These are phyloP conservation scores for Megalops cyprinoides DNA, from an alignment of 2,797 vertebrate species.

Conservation along the genomic window DNA sequence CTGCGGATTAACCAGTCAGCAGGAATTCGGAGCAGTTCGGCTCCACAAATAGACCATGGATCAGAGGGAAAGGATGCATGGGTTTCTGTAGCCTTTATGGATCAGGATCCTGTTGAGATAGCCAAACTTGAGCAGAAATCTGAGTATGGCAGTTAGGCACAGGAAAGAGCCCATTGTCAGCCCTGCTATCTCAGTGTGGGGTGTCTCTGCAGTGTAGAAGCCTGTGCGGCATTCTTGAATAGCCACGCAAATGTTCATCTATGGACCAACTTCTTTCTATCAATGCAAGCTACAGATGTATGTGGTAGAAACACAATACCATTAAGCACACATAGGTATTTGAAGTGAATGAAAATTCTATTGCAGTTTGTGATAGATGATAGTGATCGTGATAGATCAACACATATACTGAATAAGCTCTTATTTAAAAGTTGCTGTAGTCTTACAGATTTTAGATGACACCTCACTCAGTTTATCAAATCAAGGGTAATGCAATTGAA, in stretches of 20 bases:
- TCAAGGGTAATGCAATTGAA: background rate
- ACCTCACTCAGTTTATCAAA: background rate
- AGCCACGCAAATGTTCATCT: background rate
- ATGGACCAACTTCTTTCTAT: background rate
- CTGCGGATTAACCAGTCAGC: conserved; percentile 62
- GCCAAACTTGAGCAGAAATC: background rate
- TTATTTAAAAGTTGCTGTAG: background rate
- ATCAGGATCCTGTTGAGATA: background rate
- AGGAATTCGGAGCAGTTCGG: conserved; percentile 67
- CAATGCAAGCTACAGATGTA: background rate
- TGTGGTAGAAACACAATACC: background rate
- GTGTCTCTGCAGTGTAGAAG: too few relatives aligned
- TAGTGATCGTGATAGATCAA: too few relatives aligned
- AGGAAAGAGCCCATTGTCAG: background rate
- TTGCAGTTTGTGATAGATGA: too few relatives aligned
- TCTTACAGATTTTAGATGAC: background rate
- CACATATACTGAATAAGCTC: too few relatives aligned
- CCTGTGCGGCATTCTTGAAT: background rate
- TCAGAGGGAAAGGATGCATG: conserved; percentile 12
- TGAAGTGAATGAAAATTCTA: background rate
- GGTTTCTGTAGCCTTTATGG: background rate
- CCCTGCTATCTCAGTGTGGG: background rate
- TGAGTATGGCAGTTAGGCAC: conserved; percentile 2
- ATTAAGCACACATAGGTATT: background rate
- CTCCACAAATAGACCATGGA: conserved; percentile 69